A percentile compares a stretch with the other conserved stretches of the same genome.
phyloP scores from a whole-genome alignment of 1,140 invertebrate species.

The Tribolium castaneum region DNA sequence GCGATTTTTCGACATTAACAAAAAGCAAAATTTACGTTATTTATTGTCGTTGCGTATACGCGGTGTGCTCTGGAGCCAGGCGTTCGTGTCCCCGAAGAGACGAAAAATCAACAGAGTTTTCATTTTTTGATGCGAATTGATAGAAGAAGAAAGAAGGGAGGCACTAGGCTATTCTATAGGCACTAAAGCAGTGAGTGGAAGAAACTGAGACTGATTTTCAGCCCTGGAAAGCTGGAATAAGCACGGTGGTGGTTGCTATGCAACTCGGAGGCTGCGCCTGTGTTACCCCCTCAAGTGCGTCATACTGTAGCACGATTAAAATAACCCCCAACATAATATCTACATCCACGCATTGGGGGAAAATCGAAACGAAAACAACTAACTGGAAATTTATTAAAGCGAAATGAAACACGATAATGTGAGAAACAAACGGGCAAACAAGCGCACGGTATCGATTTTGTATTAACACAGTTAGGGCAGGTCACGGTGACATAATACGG shows the following conservation, averaged over 20 bases:
- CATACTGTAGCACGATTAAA: background rate
- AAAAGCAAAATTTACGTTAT: background rate
- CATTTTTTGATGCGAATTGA: background rate
- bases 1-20: too few relatives aligned
- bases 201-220: constrained; percentile 1
- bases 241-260: constrained; percentile 43
- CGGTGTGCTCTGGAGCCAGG: background rate
- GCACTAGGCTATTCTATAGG: constrained; percentile 34
- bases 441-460: background rate
- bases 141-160: too few relatives aligned
- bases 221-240: too few relatives aligned
- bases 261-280: constrained; percentile 40
- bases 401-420: background rate
- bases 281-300: background rate
- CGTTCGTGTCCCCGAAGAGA: background rate
- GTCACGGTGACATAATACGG: background rate
- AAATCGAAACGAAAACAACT: background rate
- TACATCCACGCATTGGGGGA: background rate
- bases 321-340: too few relatives aligned
- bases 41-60: constrained; percentile 33
- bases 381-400: too few relatives aligned
- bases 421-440: background rate
- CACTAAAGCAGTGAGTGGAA: constrained; percentile 31
- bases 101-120: background rate
- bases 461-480: background rate